A percentile compares a stretch with the other conserved stretches of the same genome.
phyloP scores from a whole-genome alignment of 1,140 invertebrate genomes.

The Choristoneura fumiferana region DNA sequence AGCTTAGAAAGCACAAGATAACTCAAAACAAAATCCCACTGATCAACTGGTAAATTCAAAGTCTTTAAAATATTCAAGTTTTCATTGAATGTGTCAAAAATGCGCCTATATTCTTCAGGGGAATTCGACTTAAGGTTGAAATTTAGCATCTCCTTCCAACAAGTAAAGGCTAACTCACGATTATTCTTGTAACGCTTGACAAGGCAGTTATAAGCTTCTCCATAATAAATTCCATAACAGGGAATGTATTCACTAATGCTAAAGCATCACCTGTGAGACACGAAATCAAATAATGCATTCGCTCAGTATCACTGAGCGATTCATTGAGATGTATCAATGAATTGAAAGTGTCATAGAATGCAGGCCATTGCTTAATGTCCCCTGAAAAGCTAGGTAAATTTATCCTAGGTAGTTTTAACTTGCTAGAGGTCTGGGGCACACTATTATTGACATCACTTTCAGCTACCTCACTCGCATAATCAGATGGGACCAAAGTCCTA shows the following conservation, averaged over 20 bases:
- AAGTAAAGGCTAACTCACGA: conserved; percentile 35
- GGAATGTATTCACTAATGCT: conserved; percentile 21
- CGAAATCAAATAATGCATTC: conserved; percentile 29
- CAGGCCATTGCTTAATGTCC: conserved; percentile 33
- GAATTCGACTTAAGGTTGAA: conserved; percentile 28
- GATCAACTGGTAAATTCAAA: conserved; percentile 25
- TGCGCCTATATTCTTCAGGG: conserved; percentile 25
- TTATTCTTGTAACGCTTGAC: conserved; percentile 25
- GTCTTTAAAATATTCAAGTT: conserved; percentile 33
- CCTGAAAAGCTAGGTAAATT: conserved; percentile 28
- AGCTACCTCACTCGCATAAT: too few species aligned
- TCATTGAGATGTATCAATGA: conserved; percentile 30
- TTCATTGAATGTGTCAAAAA: conserved; percentile 32
- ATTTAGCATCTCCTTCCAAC: conserved; percentile 36
- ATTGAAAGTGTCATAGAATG: conserved; percentile 32
- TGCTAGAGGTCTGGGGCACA: not conserved
- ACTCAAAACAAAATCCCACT: conserved; percentile 29
- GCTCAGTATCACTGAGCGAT: conserved; percentile 26
- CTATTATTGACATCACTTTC: too few species aligned
- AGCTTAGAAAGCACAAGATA: conserved; percentile 29
- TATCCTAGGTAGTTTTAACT: conserved; percentile 33
- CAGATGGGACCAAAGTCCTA: too few species aligned
- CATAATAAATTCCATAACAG: conserved; percentile 27
- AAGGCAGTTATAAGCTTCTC: conserved; percentile 26
- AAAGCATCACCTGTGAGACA: conserved; percentile 27